Conservation (phyloP, 2,113 vertebrate species). For the Nymphicus hollandicus region DNA sequence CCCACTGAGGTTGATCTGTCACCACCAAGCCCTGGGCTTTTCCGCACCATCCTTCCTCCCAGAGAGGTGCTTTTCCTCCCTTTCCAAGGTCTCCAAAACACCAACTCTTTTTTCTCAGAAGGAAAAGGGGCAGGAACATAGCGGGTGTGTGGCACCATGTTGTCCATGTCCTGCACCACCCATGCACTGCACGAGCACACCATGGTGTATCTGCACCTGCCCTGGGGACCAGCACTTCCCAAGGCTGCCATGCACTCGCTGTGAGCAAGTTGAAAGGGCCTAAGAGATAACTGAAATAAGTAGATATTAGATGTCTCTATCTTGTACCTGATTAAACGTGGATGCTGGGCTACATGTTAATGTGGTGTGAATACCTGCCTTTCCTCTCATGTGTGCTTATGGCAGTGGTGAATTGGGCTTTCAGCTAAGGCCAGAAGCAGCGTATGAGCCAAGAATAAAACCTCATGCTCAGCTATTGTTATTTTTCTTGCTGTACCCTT, state of each 20-base stretch:
- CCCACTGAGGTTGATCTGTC: accelerated
- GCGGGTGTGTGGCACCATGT: accelerated
- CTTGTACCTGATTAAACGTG: not conserved
- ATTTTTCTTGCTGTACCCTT: not conserved
- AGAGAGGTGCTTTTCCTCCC: not conserved
- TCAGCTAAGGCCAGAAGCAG: not conserved
- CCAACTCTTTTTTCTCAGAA: not conserved
- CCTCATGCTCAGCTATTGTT: not conserved
- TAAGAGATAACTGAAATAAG: not conserved
- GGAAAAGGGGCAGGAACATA: not conserved
- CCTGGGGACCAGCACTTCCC: not conserved
- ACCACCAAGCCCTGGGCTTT: not conserved
- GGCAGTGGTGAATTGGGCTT: not conserved
- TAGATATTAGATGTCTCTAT: not conserved
- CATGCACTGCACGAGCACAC: not conserved
- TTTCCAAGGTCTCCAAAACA: not conserved
- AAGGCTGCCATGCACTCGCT: not conserved
- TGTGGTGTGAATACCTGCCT: not conserved
- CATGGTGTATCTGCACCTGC: not conserved
- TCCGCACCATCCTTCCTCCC: not conserved
- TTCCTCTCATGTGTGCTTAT: not conserved
- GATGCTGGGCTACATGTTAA: not conserved
- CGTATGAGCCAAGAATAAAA: not conserved
- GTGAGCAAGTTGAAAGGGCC: not conserved
- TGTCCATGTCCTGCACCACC: accelerated